Evolutionary conservation across 2,888 invertebrate species (phyloP), one percentile per base, ranked within the genome.

Genomic region (Allacma fusca): DNA sequence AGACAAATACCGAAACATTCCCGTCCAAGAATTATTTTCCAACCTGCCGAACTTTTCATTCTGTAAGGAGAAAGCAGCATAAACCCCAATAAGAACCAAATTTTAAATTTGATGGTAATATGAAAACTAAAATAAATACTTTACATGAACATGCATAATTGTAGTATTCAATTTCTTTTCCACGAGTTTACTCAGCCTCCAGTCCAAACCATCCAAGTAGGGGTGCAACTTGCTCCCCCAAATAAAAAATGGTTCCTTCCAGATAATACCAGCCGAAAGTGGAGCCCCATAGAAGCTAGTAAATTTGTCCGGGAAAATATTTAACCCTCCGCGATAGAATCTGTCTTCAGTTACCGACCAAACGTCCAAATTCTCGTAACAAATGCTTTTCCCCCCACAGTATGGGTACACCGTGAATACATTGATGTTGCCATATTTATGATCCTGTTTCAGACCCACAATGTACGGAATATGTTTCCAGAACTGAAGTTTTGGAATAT

Each of bases 211-310:
- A 59, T 81, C 81, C 34, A 81, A 13, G 21, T 72, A 79, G 16
- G 80, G 79, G 69, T 80, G 59, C 19, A 76, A 65, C 13, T 43
- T 21, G 29, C 76, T 75, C 16, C 81, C 81, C 80, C 78, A 80
- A 73, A 81, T 81, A 26, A 79, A 34, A 59, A 78, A 81, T 7
- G 80, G 80, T 34, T 75, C 80, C 59, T 81, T 80, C 81, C 80
- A 81, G n/a, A 75, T 69, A 12, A 69, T n/a, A 7, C 79, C 80
- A 0, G 79, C 59, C 1, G 1, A 16, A 0, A 81, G 28, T 0
- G 59, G 13, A n/a, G 78, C 75, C 21, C 64, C 57, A 28, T 80
- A 50, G 23, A 81, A 71, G 7, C 70, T 76, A 23, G 29, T 28
- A 34, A 81, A 81, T 75, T 75, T 40, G 13, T 40, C 40, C 13